Conservation (phyloP, 2,888 invertebrate genomes). For the Cephalotes varians region DNA sequence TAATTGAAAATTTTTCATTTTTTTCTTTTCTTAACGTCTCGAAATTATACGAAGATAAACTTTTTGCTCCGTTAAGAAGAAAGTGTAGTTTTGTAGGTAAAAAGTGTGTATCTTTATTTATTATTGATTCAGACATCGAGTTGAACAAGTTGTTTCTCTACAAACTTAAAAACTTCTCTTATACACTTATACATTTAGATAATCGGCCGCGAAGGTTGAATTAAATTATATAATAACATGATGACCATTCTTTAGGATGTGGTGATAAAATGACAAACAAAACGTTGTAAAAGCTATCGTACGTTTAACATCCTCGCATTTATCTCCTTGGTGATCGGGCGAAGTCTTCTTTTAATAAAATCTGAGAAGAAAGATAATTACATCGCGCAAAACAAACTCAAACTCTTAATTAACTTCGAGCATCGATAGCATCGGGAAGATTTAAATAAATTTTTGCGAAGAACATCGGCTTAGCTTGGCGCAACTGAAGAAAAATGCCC, state of each 20-base stretch:
- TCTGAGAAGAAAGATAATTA: not conserved
- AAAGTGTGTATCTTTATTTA: slow-evolving; percentile 79
- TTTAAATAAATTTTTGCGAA: not conserved
- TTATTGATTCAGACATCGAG: slow-evolving; percentile 75
- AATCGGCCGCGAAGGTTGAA: slow-evolving; percentile 49
- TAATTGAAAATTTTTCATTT: not conserved
- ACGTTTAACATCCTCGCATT: slow-evolving; percentile 28
- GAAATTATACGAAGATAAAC: not conserved
- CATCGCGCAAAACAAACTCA: not conserved
- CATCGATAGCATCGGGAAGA: not conserved
- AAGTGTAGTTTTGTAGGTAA: slow-evolving; percentile 65
- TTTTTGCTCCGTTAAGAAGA: not conserved
- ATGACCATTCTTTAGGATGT: slow-evolving; percentile 42
- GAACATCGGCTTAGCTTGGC: not conserved
- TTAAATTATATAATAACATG: slow-evolving; percentile 43
- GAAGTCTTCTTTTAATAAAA: slow-evolving; percentile 13
- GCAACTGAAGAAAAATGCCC: not conserved
- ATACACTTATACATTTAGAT: slow-evolving; percentile 54
- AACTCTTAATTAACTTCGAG: slow-evolving; percentile 3
- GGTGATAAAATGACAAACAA: slow-evolving; percentile 34
- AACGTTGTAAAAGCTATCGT: slow-evolving; percentile 36
- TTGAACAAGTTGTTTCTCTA: slow-evolving; percentile 77
- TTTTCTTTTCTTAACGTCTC: not conserved
- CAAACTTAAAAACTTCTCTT: slow-evolving; percentile 68
- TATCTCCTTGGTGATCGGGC: slow-evolving; percentile 34